Percentiles rank a stretch among this genome's conserved stretches.
phyloP scores from a whole-genome alignment of 2,113 vertebrate genomes.

The Heteronetta atricapilla region DNA sequence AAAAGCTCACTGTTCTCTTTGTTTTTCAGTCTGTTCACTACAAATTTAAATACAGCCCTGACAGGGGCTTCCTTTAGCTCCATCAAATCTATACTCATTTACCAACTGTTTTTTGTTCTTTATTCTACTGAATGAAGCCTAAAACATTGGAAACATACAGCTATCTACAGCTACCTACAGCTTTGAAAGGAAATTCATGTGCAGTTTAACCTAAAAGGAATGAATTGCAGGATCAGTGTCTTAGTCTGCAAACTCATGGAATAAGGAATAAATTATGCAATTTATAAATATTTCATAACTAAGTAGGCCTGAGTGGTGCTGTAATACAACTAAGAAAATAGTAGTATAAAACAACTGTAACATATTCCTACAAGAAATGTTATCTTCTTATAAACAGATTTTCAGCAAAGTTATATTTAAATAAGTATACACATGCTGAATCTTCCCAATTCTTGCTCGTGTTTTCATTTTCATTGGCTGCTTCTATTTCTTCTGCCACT shows the following conservation, averaged over 20 bases:
- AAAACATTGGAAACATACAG: not conserved
- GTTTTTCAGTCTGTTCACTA: not conserved
- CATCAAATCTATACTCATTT: not conserved
- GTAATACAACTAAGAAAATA: not conserved
- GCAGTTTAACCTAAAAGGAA: not conserved
- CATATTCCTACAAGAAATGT: not conserved
- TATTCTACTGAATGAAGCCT: not conserved
- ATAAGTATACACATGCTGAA: not conserved
- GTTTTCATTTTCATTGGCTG: not conserved
- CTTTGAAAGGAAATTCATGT: not conserved
- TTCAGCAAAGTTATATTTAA: not conserved
- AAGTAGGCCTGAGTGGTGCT: not conserved
- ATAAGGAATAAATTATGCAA: not conserved
- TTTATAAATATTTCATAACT: not conserved
- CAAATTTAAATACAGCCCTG: not conserved
- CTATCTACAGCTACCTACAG: not conserved
- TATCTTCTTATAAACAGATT: not conserved
- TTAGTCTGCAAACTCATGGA: not conserved
- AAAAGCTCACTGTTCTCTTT: not conserved
- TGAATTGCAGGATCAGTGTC: not conserved
- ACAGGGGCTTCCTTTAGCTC: not conserved
- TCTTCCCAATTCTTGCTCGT: not conserved
- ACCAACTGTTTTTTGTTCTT: not conserved
- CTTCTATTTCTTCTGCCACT: not conserved
- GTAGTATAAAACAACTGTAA: not conserved